Evolutionary conservation across 2,888 invertebrate genomes (phyloP).

Genomic region (Alsophila aescularia): DNA sequence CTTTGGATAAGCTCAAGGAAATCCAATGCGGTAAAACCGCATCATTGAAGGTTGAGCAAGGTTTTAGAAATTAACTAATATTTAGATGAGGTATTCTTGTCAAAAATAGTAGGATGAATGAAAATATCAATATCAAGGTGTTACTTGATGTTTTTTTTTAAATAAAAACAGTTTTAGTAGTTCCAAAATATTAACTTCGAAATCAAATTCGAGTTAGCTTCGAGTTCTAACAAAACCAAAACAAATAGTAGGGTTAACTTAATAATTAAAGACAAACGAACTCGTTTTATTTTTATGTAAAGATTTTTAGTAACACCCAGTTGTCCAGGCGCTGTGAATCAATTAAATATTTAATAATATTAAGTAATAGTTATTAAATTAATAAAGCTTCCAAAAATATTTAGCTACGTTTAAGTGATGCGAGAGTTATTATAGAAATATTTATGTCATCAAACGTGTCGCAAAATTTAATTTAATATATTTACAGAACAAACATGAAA

Average conservation of each 20-base stretch:
- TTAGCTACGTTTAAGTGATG: too few relatives aligned
- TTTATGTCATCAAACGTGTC: too few relatives aligned
- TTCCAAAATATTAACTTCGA: not conserved
- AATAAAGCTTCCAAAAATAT: not conserved
- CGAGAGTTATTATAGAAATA: too few relatives aligned
- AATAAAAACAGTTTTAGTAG: not conserved
- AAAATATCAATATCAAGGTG: too few relatives aligned
- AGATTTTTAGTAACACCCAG: not conserved
- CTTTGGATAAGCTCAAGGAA: constrained; percentile 15
- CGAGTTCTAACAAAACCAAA: constrained; percentile 1
- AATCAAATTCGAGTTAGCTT: not conserved
- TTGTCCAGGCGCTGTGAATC: constrained; percentile 7
- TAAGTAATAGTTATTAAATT: not conserved
- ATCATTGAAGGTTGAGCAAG: not conserved
- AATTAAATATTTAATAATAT: not conserved
- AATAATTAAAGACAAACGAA: not conserved
- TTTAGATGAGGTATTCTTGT: too few relatives aligned
- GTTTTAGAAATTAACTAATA: too few relatives aligned
- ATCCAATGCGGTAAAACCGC: constrained; percentile 18
- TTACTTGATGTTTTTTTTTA: too few relatives aligned
- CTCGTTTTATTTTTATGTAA: not conserved
- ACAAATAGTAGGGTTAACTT: not conserved
- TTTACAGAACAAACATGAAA: too few relatives aligned
- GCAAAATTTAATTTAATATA: too few relatives aligned
- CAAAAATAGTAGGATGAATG: too few relatives aligned